Conservation (phyloP, 2,113 vertebrate genomes). For the Strix aluco region DNA sequence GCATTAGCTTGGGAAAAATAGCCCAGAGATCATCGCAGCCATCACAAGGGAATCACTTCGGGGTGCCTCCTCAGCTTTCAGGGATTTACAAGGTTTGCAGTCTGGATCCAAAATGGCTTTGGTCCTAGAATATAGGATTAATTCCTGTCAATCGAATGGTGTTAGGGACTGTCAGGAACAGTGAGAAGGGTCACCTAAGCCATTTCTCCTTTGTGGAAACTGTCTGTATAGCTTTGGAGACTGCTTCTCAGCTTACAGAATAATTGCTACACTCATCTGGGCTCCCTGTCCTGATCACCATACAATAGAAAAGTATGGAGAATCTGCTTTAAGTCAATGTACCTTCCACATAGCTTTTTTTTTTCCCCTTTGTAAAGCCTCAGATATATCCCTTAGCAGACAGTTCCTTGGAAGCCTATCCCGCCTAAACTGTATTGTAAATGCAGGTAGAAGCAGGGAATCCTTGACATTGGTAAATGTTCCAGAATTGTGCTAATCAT, state of each 20-base stretch:
- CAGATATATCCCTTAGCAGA: neutral
- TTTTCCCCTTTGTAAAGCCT: neutral
- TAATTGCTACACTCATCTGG: neutral
- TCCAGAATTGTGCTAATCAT: neutral
- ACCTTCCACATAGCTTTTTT: neutral
- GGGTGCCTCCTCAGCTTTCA: neutral
- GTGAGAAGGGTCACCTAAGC: neutral
- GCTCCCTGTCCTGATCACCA: neutral
- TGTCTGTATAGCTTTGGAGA: neutral
- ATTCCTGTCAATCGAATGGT: neutral
- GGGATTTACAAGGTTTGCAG: neutral
- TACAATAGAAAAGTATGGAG: neutral
- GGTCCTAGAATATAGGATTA: neutral
- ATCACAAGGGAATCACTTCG: neutral
- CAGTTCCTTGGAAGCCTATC: neutral
- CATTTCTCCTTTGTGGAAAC: neutral
- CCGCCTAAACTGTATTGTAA: neutral
- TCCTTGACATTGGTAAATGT: neutral
- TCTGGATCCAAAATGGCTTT: neutral
- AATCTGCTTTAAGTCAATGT: neutral
- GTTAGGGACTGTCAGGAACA: neutral
- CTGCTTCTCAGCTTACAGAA: neutral
- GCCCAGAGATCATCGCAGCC: neutral
- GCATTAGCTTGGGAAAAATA: neutral
- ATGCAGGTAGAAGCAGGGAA: neutral